phyloP scores from a whole-genome alignment of 2,888 invertebrate species.

The Hermaeophaga mercurialis region DNA sequence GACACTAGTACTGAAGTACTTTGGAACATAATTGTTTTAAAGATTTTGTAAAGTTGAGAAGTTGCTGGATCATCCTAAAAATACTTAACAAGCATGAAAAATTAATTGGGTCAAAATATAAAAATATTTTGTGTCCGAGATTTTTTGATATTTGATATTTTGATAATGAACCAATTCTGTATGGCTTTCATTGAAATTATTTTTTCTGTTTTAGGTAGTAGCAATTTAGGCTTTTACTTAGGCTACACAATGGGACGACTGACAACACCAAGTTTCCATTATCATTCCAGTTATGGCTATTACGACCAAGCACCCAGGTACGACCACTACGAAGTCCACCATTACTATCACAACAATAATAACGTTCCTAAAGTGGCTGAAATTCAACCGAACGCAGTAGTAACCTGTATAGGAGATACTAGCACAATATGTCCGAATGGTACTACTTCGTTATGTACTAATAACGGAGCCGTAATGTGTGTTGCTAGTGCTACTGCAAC shows the following conservation, averaged over 20 bases:
- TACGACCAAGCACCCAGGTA: slow-evolving; percentile 46
- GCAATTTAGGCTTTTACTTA: slow-evolving; percentile 48
- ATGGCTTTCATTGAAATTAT: slow-evolving; percentile 3
- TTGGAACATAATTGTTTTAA: too few species aligned
- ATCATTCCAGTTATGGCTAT: slow-evolving; percentile 34
- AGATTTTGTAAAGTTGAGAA: too few species aligned
- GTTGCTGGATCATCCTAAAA: too few species aligned
- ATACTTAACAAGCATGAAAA: too few species aligned
- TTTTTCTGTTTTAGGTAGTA: slow-evolving; percentile 40
- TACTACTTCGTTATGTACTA: slow-evolving; percentile 53
- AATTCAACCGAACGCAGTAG: slow-evolving; percentile 50
- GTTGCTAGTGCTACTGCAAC: slow-evolving; percentile 51
- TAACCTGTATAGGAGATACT: slow-evolving; percentile 50
- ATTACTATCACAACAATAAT: slow-evolving; percentile 52
- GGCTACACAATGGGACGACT: slow-evolving; percentile 48
- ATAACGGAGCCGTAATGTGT: slow-evolving; percentile 54
- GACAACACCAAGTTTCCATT: slow-evolving; percentile 47
- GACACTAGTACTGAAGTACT: too few species aligned
- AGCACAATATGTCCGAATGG: slow-evolving; percentile 51
- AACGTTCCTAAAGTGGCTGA: slow-evolving; percentile 45
- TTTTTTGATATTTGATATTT: too few species aligned
- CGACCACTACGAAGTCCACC: slow-evolving; percentile 52
- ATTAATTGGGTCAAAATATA: too few species aligned
- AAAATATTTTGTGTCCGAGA: too few species aligned
- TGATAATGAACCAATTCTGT: too few species aligned